Evolutionary conservation across 2,797 vertebrate genomes (phyloP), one percentile per base, ranked within the genome.

Genomic region (Sandelia bainsii): DNA sequence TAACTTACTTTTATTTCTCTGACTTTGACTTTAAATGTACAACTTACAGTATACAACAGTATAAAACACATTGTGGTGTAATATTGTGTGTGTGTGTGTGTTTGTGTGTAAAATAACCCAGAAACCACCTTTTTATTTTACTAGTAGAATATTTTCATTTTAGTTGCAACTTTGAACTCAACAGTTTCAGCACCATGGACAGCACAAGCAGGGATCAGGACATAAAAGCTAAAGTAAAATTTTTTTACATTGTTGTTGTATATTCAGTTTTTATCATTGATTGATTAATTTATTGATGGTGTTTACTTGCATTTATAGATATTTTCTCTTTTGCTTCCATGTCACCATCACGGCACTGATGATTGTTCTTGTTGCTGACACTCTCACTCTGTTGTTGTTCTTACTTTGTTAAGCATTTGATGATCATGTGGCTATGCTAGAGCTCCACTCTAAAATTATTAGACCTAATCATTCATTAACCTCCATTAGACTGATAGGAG

Each of bases 391-490:
- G 32, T 69, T 58, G 45, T 62, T 46, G 34, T 67, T 82, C 81
- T 73, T 61, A 70, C 77, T 85, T 68, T 62, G 45, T 59, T 80
- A 40, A 79, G 71, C 14, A 13, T 88, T 87, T 89, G 85, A 90
- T 90, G 84, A 87, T 89, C 14, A 62, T 81, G 83, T 69, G 67
- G 81, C 83, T 80, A 81, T 89, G 76, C 85, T 56, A 27, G 66
- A 92, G 90, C 87, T 92, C 85, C 82, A 87, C 91, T 92, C 82
- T 91, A 84, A 89, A 91, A 90, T 92, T 88, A 93, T 93, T 89
- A 90, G 83, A 88, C 86, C 87, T 92, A 93, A 93, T 92, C 90
- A 91, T 87, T 92, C 86, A 93, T 93, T 92, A 93, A 92, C 91
- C 92, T 91, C 90, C 79, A 91, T 92, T 92, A 91, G 83, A 91